Conservation (phyloP, 2,797 vertebrate species). For the Gallirallus australis region DNA sequence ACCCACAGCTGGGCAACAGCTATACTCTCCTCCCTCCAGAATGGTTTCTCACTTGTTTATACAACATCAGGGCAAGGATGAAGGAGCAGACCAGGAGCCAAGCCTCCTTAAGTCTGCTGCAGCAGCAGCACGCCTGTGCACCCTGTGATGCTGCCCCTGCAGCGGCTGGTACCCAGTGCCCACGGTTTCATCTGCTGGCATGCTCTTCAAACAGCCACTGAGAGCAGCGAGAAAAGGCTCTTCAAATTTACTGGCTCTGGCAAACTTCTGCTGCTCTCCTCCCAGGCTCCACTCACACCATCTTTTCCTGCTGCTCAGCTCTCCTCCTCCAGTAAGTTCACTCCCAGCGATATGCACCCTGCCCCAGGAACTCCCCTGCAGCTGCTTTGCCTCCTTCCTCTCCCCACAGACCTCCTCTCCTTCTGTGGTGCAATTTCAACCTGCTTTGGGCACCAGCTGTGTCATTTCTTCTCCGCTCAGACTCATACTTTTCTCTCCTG, state of each 20-base stretch:
- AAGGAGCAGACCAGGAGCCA: neutral
- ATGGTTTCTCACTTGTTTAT: neutral
- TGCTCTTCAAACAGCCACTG: neutral
- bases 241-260: neutral
- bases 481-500: neutral
- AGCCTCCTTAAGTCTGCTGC: neutral
- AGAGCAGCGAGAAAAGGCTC: neutral
- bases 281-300: neutral
- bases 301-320: neutral
- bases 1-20: neutral
- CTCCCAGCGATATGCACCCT: neutral
- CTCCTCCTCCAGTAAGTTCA: neutral
- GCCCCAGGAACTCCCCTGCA: slow-evolving; percentile 53
- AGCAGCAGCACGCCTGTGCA: neutral
- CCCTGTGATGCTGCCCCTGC: neutral
- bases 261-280: neutral
- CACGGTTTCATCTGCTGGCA: neutral
- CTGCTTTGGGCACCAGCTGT: neutral
- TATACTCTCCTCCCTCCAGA: neutral
- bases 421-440: slow-evolving; percentile 8
- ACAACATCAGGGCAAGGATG: neutral
- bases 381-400: slow-evolving; percentile 33
- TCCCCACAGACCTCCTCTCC: slow-evolving; percentile 32
- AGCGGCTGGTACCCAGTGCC: neutral
- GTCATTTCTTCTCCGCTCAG: neutral